These are phyloP conservation scores for Eucera pruinosa DNA, from an alignment of 2,888 invertebrate genomes.

Conservation along the genomic window DNA sequence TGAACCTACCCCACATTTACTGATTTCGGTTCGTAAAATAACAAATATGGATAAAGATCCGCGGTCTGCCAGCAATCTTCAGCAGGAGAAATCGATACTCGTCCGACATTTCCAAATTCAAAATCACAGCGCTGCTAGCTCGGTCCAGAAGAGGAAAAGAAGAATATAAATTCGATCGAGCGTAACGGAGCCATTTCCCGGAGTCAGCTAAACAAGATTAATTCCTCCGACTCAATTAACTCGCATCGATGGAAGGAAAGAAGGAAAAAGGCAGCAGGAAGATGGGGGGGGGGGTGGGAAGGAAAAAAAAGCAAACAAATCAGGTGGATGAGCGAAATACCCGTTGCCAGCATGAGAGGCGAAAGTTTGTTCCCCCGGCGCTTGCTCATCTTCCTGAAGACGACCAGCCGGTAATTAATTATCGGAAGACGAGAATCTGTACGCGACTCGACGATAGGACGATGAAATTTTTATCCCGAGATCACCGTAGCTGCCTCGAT, in stretches of 20 bases:
- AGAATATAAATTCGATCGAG: constrained; percentile 13
- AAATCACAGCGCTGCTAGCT: not conserved
- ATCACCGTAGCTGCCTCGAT: constrained; percentile 17
- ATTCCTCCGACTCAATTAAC: constrained; percentile 43
- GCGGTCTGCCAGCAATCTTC: too few relatives aligned
- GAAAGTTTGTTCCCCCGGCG: constrained; percentile 15
- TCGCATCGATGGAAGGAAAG: not conserved
- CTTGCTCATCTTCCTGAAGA: constrained; percentile 22
- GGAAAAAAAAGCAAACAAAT: too few relatives aligned
- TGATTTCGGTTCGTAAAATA: too few relatives aligned
- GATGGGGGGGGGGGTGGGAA: not conserved
- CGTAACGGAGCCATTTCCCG: not conserved
- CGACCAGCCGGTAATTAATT: constrained; percentile 55
- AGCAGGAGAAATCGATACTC: too few relatives aligned
- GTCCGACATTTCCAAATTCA: not conserved
- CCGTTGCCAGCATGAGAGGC: not conserved
- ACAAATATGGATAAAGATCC: too few relatives aligned
- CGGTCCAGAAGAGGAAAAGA: too few relatives aligned
- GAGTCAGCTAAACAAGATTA: constrained; percentile 44
- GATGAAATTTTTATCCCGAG: constrained; percentile 62
- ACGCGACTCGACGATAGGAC: constrained; percentile 20
- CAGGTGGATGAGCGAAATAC: constrained; percentile 33
- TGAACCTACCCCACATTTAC: too few relatives aligned
- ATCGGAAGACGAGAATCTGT: constrained; percentile 36
- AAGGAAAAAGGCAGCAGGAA: not conserved